Conservation (phyloP, 2,888 invertebrate species). For the Ormia ochracea region DNA sequence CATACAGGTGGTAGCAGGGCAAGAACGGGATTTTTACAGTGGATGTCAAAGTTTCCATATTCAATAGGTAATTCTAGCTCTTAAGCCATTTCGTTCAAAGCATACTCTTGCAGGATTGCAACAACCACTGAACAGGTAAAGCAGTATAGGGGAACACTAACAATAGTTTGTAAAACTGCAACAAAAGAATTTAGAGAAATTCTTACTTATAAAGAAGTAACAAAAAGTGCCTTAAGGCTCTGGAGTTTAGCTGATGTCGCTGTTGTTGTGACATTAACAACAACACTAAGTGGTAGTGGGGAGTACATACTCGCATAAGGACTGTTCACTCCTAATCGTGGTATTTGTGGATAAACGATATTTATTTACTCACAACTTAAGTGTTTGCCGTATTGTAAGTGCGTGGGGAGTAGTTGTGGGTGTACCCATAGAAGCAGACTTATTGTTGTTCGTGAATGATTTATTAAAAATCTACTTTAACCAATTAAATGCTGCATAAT, state of each 20-base stretch:
- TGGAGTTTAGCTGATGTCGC: neutral
- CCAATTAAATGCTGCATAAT: slow-evolving; percentile 57
- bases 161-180: slow-evolving; percentile 35
- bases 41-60: neutral
- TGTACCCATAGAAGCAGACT: slow-evolving; percentile 4
- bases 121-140: neutral
- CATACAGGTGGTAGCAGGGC: neutral
- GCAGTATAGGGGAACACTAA: neutral
- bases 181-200: slow-evolving; percentile 54
- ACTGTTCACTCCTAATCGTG: neutral
- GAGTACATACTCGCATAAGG: neutral
- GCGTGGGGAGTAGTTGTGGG: neutral
- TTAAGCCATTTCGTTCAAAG: neutral
- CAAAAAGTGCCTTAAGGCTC: slow-evolving; percentile 33
- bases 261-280: neutral
- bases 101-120: neutral
- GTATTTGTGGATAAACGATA: neutral
- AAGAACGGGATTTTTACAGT: neutral
- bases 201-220: slow-evolving; percentile 29
- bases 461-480: slow-evolving; percentile 59
- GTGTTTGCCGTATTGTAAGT: neutral
- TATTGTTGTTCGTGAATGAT: slow-evolving; percentile 52
- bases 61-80: neutral
- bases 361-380: neutral
- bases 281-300: neutral